Evolutionary conservation across 2,888 invertebrate species (phyloP).

Genomic region (Halictus quadricinctus): DNA sequence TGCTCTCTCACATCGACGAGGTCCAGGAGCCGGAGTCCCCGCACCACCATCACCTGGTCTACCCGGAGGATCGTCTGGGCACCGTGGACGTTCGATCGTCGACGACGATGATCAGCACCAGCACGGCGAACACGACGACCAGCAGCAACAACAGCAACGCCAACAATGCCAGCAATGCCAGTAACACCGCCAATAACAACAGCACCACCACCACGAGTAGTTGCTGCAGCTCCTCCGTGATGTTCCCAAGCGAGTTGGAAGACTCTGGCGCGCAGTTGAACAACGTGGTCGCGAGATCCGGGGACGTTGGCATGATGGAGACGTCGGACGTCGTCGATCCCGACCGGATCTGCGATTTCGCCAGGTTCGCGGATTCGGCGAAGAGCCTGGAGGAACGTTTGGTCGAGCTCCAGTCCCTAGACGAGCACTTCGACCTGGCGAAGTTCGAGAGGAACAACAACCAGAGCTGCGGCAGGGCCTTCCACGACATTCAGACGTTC

Average conservation of each 20-base stretch:
- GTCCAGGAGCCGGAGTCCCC: constrained; percentile 73
- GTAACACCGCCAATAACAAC: constrained; percentile 49
- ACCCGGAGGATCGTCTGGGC: constrained; percentile 64
- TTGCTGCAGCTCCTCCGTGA: constrained; percentile 58
- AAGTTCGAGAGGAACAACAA: constrained; percentile 79
- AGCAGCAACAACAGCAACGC: not conserved
- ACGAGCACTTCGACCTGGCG: constrained; percentile 77
- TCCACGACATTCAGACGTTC: constrained; percentile 80
- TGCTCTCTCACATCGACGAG: constrained; percentile 88
- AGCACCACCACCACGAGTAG: constrained; percentile 27
- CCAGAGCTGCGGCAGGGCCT: constrained; percentile 79
- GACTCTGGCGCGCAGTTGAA: constrained; percentile 50
- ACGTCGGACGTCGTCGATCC: constrained; percentile 74
- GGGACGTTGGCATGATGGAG: constrained; percentile 71
- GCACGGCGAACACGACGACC: constrained; percentile 57
- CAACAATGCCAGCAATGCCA: constrained; percentile 48
- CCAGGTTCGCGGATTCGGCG: constrained; percentile 76
- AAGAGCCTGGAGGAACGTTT: constrained; percentile 77
- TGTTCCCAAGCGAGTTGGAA: constrained; percentile 62
- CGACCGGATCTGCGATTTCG: constrained; percentile 77
- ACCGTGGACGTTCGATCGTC: constrained; percentile 67
- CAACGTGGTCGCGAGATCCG: constrained; percentile 35
- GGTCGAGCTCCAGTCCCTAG: constrained; percentile 76
- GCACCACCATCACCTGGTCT: constrained; percentile 64
- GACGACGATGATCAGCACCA: constrained; percentile 52